Evolutionary conservation across 2,888 invertebrate species (phyloP), one percentile per base, ranked within the genome.

Genomic region (Caenorhabditis becei): DNA sequence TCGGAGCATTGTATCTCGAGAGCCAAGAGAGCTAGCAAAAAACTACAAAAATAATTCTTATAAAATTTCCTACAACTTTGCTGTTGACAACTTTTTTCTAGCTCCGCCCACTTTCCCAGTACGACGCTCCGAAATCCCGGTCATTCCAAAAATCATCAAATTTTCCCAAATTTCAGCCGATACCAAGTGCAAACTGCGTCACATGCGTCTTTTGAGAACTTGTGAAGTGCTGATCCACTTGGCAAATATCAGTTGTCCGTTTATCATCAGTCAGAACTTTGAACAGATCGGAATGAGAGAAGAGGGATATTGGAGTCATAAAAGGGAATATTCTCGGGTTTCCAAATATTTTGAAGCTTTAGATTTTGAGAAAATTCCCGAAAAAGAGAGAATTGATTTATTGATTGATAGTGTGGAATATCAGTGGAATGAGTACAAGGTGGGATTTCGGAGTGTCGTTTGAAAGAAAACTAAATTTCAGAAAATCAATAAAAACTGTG

Each of bases 301-400:
- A 3, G 16, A 10, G 2, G 2, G 16, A 3, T 20, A 10, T 49
- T 23, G 18, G 23, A 49, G 20, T 7, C 49, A 49, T 49, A 4
- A 5, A 1, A 18, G 49, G 11, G 2, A 14, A 16, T 2, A 23
- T 2, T 49, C 49, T 2, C 18, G 23, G 16, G 23, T 49, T 7
- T 49, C 49, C 49, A 49, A 49, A 20, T 49, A 49, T 20, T 49
- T 49, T 49, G 49, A 49, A 11, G 49, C 20, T 4, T 20, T 20
- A 5, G 49, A 20, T 10, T 41, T 14, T 41, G 41, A 41, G 41
- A 14, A 14, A 14, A 16, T 10, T 5, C 16, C 41, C 2, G 10
- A 41, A 3, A 16, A 41, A 16, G 41, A 41, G 14, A 3, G 7
- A 5, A 16, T 41, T 16, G 41, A 41, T 41, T 16, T 10, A 14